phyloP scores from a whole-genome alignment of 1,140 invertebrate species.

The Daktulosphaira vitifoliae region DNA sequence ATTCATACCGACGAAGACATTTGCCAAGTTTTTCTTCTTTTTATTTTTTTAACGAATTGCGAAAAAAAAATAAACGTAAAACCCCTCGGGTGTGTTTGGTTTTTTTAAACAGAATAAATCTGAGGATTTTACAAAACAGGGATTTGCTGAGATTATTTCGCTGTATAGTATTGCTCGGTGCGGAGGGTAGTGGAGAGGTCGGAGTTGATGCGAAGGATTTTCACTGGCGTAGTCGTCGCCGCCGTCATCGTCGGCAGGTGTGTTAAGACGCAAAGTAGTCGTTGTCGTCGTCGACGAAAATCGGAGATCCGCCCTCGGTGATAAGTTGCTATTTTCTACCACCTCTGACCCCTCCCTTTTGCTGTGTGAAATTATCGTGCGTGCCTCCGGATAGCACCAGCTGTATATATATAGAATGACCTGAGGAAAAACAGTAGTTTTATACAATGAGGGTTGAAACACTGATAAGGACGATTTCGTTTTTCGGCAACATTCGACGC shows the following conservation, averaged over 20 bases:
- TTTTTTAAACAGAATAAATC: conserved; percentile 23
- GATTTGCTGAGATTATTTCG: conserved; percentile 25
- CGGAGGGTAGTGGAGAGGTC: not conserved
- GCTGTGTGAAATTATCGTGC: too few relatives aligned
- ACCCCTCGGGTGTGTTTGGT: conserved; percentile 5
- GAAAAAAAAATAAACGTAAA: not conserved
- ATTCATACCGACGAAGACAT: conserved; percentile 1
- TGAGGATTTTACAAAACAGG: conserved; percentile 28
- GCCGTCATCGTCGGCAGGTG: conserved; percentile 1
- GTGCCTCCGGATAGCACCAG: too few relatives aligned
- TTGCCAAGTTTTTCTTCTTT: not conserved
- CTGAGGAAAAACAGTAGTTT: too few relatives aligned
- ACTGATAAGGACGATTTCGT: too few relatives aligned
- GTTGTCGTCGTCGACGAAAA: conserved; percentile 21
- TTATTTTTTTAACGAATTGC: not conserved
- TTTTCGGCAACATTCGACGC: too few relatives aligned
- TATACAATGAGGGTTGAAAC: too few relatives aligned
- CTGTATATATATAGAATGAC: too few relatives aligned
- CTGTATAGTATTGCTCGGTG: not conserved
- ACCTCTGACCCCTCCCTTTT: too few relatives aligned
- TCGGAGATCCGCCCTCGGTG: conserved; percentile 16
- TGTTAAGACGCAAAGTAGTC: conserved; percentile 29
- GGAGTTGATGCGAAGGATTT: conserved; percentile 22
- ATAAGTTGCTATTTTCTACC: conserved; percentile 20
- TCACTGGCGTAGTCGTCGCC: not conserved